Conservation (phyloP, 2,797 vertebrate species). For the Betta splendens region DNA sequence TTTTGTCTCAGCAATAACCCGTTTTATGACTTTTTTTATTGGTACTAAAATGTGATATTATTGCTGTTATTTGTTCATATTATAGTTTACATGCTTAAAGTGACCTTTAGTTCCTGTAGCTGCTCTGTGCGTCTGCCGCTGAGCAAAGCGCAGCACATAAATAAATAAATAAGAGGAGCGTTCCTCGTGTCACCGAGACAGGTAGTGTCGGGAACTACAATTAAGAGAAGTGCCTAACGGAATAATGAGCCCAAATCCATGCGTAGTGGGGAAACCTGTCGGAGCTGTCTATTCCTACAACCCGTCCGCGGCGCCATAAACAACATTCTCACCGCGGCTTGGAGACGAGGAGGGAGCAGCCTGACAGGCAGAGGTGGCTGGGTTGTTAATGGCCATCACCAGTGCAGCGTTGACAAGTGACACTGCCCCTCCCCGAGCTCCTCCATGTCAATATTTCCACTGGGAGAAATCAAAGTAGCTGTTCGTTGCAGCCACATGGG, state of each 20-base stretch:
- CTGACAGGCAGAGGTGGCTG: constrained; percentile 64
- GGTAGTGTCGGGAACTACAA: constrained; percentile 45
- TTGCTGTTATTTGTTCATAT: constrained; percentile 11
- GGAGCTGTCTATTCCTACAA: constrained; percentile 22
- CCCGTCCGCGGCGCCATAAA: constrained; percentile 20
- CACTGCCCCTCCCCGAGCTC: constrained; percentile 20
- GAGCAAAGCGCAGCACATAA: constrained; percentile 5
- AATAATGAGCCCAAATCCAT: constrained; percentile 45
- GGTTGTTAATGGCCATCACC: constrained; percentile 77
- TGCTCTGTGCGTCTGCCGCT: not conserved
- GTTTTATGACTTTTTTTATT: constrained; percentile 15
- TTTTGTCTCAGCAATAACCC: constrained; percentile 3
- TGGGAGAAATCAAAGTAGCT: constrained; percentile 14
- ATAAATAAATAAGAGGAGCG: constrained; percentile 10
- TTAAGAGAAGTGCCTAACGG: constrained; percentile 39
- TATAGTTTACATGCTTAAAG: not conserved
- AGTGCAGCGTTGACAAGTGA: constrained; percentile 57
- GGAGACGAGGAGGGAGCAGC: constrained; percentile 26
- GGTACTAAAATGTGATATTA: constrained; percentile 16
- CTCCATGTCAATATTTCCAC: constrained; percentile 22
- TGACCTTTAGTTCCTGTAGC: constrained; percentile 4
- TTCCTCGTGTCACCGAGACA: constrained; percentile 26
- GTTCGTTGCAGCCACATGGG: not conserved
- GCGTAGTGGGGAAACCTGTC: constrained; percentile 26
- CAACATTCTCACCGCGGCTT: constrained; percentile 14